These are phyloP conservation scores for Mastacembelus armatus DNA, from an alignment of 2,797 vertebrate species.

Conservation along the genomic window DNA sequence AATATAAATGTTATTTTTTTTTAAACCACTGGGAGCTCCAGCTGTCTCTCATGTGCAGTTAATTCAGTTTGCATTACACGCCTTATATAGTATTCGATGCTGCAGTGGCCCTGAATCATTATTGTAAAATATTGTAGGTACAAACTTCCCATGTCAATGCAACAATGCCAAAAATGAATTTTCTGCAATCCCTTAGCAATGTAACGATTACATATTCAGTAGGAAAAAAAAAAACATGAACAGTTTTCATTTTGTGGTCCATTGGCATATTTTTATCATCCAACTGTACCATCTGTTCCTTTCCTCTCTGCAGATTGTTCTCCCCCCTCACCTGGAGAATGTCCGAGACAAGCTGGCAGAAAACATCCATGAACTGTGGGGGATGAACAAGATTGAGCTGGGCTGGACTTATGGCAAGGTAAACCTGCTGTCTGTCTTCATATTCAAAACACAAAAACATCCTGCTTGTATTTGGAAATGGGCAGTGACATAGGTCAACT, in stretches of 20 bases:
- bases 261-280: slow-evolving; percentile 15
- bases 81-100: slow-evolving; percentile 5
- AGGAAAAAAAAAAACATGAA: neutral
- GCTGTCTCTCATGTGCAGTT: neutral
- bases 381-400: slow-evolving; percentile 99
- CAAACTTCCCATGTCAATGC: neutral
- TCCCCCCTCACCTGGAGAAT: slow-evolving; percentile 96
- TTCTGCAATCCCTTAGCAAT: slow-evolving; percentile 13
- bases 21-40: too few relatives aligned
- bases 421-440: slow-evolving; percentile 14
- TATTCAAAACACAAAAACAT: neutral
- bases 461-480: neutral
- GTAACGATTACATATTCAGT: slow-evolving; percentile 18
- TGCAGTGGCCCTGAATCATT: slow-evolving; percentile 6
- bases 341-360: slow-evolving; percentile 96
- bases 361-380: slow-evolving; percentile 99
- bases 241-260: slow-evolving; percentile 22
- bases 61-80: slow-evolving; percentile 1
- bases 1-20: too few relatives aligned
- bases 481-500: slow-evolving; percentile 7
- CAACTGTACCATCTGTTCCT: slow-evolving; percentile 39
- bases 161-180: slow-evolving; percentile 15
- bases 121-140: slow-evolving; percentile 11
- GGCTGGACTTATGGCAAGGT: slow-evolving; percentile 99
- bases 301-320: slow-evolving; percentile 84